Percentiles rank a stretch among this genome's conserved stretches.
phyloP scores from a whole-genome alignment of 2,113 vertebrate genomes.

The Rhea americana region DNA sequence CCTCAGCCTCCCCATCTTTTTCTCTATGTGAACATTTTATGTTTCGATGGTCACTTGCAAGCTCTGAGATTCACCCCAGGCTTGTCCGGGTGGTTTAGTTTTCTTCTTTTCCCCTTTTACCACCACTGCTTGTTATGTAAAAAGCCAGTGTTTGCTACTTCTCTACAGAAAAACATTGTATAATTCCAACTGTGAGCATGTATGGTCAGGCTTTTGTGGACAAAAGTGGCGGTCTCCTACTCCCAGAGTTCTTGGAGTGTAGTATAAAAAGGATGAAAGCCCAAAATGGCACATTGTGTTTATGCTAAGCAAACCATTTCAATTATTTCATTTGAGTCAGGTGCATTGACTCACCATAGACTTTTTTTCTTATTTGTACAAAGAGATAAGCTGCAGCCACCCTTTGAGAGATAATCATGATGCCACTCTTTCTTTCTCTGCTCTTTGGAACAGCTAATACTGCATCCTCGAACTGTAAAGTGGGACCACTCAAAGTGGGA shows the following conservation, averaged over 20 bases:
- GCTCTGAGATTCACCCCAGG: neutral
- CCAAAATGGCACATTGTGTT: neutral
- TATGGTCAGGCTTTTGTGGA: constrained; percentile 40
- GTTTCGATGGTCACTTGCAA: neutral
- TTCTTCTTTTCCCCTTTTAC: neutral
- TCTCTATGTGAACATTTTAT: neutral
- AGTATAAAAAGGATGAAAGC: neutral
- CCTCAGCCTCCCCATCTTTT: neutral
- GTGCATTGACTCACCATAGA: neutral
- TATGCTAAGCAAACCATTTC: neutral
- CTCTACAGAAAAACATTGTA: constrained; percentile 1
- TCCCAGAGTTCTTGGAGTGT: constrained; percentile 11
- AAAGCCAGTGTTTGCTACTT: neutral
- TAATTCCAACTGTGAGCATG: constrained; percentile 9
- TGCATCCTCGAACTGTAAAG: neutral
- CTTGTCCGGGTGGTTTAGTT: neutral
- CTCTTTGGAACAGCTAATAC: neutral
- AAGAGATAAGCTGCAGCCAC: neutral
- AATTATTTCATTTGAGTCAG: neutral
- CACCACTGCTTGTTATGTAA: neutral
- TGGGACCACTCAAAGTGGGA: neutral
- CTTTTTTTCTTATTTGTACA: neutral
- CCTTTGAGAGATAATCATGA: neutral
- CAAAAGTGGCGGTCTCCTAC: constrained; percentile 31
- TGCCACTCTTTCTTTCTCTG: neutral